Evolutionary conservation across 2,888 invertebrate species (phyloP), one percentile per base, ranked within the genome.

Genomic region (Pterostichus niger): DNA sequence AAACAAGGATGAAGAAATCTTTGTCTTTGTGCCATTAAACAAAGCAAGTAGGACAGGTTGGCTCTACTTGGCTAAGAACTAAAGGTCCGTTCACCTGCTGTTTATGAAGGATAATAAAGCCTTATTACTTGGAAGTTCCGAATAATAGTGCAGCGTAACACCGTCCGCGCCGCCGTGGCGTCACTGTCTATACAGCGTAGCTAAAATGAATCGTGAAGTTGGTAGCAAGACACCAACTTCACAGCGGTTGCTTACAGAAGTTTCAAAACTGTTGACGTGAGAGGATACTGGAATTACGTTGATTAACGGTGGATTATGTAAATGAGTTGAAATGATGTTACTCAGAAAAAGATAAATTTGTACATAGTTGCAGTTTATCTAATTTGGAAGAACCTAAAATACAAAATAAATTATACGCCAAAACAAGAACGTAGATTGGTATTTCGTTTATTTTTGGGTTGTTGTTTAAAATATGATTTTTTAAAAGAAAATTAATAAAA

Each of bases 101-200:
- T 77, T 77, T 56, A 77, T 77, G 77, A 77, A 54, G 56, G 54
- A 77, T 77, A 77, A 77, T 77, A 77, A 56, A 77, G 77, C 56
- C 77, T 77, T 77, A 77, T 77, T 77, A 56, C 77, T 56, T 77
- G 56, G 40, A 56, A 77, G 56, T 56, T 56, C 56, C 54, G 35
- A 35, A 75, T 75, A 75, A 75, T 75, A 52, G 46, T 73, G 59
- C 59, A 59, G 33, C 64, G 64, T n/a, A 11, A n/a, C 64, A n/a
- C 33, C 33, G 64, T 11, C n/a, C 13, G 11, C 64, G 35, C 33
- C 33, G 35, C 10, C 64, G n/a, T 7, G 64, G 64, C 64, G 64
- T 13, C 64, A 35, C 33, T 33, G 64, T 64, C 64, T 64, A 64
- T 64, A 35, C 64, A 64, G 64, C 64, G 64, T 64, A 33, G 33